Evolutionary conservation across 2,797 vertebrate genomes (phyloP).

Genomic region (Crenichthys baileyi): DNA sequence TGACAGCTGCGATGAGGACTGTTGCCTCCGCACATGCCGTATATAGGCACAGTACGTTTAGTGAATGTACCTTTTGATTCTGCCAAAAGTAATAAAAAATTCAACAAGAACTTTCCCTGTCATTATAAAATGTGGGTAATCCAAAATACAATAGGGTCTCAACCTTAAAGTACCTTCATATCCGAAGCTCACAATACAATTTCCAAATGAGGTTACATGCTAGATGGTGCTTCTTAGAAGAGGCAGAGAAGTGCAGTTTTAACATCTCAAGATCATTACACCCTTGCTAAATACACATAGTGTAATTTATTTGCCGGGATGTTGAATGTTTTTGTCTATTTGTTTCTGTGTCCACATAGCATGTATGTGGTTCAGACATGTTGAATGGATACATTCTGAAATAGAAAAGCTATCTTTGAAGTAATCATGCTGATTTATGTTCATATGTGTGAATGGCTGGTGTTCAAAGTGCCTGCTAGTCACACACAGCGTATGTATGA

Average conservation of each 20-base stretch:
- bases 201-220: too few relatives aligned
- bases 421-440: neutral
- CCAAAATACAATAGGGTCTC: neutral
- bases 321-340: neutral
- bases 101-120: too few relatives aligned
- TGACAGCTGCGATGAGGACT: too few relatives aligned
- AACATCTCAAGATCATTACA: neutral
- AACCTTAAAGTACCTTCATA: neutral
- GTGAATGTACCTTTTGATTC: too few relatives aligned
- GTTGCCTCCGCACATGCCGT: too few relatives aligned
- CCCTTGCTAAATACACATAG: neutral
- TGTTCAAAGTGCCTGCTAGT: conserved; percentile 9
- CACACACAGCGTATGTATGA: conserved; percentile 5
- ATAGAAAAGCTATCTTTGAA: conserved; percentile 6
- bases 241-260: neutral
- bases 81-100: too few relatives aligned
- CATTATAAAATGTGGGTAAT: too few relatives aligned
- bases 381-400: neutral
- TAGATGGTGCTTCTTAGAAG: neutral
- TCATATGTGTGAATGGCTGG: conserved; percentile 8
- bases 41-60: too few relatives aligned
- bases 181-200: too few relatives aligned
- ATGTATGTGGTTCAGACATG: neutral
- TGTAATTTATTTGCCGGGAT: neutral
- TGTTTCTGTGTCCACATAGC: neutral